Conservation (phyloP, 2,113 vertebrate genomes). For the Rynchops niger region DNA sequence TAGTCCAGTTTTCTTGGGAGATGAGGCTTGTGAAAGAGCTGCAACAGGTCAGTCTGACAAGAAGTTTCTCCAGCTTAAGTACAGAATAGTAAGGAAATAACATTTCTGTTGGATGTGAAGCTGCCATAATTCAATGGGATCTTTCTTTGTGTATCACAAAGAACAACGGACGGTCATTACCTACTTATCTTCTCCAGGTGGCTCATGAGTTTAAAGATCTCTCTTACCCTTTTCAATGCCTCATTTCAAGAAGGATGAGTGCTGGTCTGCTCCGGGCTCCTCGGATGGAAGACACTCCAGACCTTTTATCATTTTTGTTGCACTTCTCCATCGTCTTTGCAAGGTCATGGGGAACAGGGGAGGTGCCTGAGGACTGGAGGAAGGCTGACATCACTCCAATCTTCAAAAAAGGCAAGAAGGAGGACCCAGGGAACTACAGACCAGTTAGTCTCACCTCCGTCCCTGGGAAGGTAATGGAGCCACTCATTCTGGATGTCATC, state of each 20-base stretch:
- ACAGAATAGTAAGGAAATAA: background rate
- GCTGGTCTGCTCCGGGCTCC: background rate
- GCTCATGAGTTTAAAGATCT: background rate
- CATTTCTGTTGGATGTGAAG: background rate
- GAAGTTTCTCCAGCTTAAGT: background rate
- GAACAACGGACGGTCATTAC: background rate
- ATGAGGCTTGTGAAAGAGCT: background rate
- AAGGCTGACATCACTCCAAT: too few species aligned
- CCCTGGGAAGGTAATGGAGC: too few species aligned
- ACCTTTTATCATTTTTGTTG: background rate
- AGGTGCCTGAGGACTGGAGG: too few species aligned
- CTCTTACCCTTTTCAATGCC: background rate
- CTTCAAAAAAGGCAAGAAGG: too few species aligned
- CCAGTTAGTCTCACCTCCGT: too few species aligned
- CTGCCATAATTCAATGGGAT: background rate
- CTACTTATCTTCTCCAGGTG: background rate
- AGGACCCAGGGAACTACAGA: too few species aligned
- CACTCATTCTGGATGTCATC: too few species aligned
- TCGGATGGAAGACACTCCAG: background rate
- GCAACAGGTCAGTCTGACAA: background rate
- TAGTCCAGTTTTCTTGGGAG: background rate
- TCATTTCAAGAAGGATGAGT: background rate
- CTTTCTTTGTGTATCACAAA: background rate
- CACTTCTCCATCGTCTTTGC: too few species aligned
- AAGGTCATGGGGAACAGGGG: too few species aligned